Evolutionary conservation across 2,113 vertebrate genomes (phyloP), one percentile per base, ranked within the genome.

Genomic region (Passer montanus): DNA sequence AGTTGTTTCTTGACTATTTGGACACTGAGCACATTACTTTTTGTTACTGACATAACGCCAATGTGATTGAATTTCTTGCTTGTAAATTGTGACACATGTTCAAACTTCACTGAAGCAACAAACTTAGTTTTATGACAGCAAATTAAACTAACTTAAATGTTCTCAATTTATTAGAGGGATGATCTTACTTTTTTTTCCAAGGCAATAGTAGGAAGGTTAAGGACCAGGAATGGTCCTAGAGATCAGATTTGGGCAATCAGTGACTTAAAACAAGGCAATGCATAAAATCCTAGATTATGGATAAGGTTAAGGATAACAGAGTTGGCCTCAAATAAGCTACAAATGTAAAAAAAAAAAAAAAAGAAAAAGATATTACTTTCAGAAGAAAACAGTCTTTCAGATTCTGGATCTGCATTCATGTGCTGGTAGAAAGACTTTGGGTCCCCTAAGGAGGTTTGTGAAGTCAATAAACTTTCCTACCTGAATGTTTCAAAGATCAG

Each of bases 381-480:
- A 55, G 56, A 94, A 84, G 60, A 68, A 93, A 86, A 82, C 2
- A 67, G n/a, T 63, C 19, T 80, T 84, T 77, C 55, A 90, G 56
- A 89, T 89, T 58, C 56, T 87, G 56, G 53, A 84, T 81, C 76
- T 84, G 47, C 52, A 87, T 75, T 92, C 69, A 68, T 46, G 28
- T 24, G 27, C 15, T 90, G 43, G 11, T 49, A 59, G 44, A 78
- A 94, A 84, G 56, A 73, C 22, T 37, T 24, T 73, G 44, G 22
- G 17, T 68, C 12, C 70, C 58, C 46, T 73, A 30, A 0, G 11
- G 63, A 55, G 27, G 13, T 83, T 60, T 94, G 47, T n/a, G 39
- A 84, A 91, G 56, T 93, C 94, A 94, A 89, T 95, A 92, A 84
- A 72, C 18, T 67, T 93, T 92, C 66, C 69, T 78, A 92, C 56